Evolutionary conservation across 2,797 vertebrate genomes (phyloP).

Genomic region (Hydrophis major): DNA sequence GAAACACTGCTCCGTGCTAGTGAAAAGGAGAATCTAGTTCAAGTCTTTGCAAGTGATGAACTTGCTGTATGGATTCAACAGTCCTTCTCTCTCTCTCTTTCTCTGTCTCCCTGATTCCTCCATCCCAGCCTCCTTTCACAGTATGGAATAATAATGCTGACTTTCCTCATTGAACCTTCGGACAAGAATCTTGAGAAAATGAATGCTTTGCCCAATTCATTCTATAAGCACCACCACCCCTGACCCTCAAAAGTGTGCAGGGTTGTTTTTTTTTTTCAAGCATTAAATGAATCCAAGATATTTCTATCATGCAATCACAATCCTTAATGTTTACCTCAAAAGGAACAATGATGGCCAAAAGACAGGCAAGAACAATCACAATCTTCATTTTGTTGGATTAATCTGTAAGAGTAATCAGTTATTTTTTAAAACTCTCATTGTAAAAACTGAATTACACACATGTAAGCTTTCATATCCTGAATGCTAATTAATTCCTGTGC

Average conservation of each 20-base stretch:
- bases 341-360: not conserved
- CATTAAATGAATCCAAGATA: not conserved
- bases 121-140: not conserved
- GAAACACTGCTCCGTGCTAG: not conserved
- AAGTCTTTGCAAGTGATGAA: not conserved
- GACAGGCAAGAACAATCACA: slow-evolving; percentile 4
- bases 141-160: not conserved
- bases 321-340: not conserved
- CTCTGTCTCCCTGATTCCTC: not conserved
- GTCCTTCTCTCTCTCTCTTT: not conserved
- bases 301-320: not conserved
- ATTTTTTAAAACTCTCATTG: not conserved
- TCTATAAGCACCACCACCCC: not conserved
- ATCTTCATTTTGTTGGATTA: slow-evolving; percentile 9
- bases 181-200: not conserved
- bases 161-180: not conserved
- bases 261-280: not conserved
- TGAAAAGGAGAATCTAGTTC: not conserved
- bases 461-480: not conserved
- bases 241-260: not conserved
- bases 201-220: not conserved
- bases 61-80: not conserved
- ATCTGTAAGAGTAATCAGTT: not conserved
- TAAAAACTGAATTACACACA: not conserved
- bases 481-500: not conserved